phyloP scores from a whole-genome alignment of 2,113 vertebrate species.

The Narcine bancroftii region DNA sequence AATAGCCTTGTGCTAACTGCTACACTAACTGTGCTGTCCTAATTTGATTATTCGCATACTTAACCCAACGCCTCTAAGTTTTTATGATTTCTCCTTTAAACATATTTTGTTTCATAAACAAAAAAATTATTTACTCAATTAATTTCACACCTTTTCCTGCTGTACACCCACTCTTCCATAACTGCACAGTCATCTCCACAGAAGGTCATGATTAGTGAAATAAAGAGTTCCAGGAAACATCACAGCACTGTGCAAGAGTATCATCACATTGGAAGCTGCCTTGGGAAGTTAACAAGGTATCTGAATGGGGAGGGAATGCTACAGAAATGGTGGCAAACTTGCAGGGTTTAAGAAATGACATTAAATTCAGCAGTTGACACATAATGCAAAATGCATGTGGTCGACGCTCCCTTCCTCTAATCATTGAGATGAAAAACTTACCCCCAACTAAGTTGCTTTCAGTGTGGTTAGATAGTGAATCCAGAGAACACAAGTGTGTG shows the following conservation, averaged over 20 bases:
- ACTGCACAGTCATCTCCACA: not conserved
- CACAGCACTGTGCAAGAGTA: not conserved
- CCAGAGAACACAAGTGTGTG: not conserved
- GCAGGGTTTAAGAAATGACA: too few relatives aligned
- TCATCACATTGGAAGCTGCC: not conserved
- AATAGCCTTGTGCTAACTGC: too few relatives aligned
- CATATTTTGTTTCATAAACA: conserved; percentile 20
- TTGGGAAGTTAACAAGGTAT: too few relatives aligned
- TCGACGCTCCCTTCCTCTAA: not conserved
- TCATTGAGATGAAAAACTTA: not conserved
- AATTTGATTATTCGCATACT: not conserved
- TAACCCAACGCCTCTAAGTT: not conserved
- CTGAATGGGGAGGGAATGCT: not conserved
- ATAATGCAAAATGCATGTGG: not conserved
- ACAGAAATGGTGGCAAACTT: not conserved
- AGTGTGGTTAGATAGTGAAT: not conserved
- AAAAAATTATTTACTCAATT: conserved; percentile 10
- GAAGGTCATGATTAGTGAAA: conserved; percentile 9
- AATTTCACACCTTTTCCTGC: conserved; percentile 18
- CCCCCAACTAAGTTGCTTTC: not conserved
- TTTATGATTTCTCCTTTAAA: not conserved
- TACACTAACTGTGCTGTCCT: too few relatives aligned
- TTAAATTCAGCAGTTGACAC: not conserved
- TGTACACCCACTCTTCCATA: not conserved
- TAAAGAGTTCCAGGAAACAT: not conserved